These are phyloP conservation scores for Polymixis lichenea DNA, from an alignment of 2,888 invertebrate species.

Conservation along the genomic window DNA sequence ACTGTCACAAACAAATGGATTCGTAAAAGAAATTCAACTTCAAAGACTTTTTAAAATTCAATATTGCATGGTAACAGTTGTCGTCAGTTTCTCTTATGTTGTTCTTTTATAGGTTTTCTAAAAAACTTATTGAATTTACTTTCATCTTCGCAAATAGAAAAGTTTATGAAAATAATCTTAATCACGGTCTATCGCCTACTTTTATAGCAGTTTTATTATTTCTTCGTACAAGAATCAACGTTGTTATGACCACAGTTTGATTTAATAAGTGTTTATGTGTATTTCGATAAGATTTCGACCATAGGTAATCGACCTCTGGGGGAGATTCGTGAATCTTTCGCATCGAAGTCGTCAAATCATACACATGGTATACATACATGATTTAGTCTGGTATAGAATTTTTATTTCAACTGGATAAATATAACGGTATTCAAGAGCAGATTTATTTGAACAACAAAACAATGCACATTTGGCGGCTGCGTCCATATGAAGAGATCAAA, in stretches of 20 bases:
- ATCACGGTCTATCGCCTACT: slow-evolving; percentile 2
- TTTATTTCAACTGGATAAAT: slow-evolving; percentile 19
- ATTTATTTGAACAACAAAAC: slow-evolving; percentile 39
- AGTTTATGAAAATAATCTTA: slow-evolving; percentile 26
- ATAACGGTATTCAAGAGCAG: not conserved
- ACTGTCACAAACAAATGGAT: slow-evolving; percentile 37
- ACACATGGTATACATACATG: not conserved
- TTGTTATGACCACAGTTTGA: not conserved
- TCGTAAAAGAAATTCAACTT: slow-evolving; percentile 38
- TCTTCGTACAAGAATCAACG: slow-evolving; percentile 1
- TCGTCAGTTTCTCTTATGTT: not conserved
- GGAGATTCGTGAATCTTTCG: not conserved
- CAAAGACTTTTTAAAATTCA: slow-evolving; percentile 32
- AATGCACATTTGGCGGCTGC: slow-evolving; percentile 30
- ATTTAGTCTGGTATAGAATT: not conserved
- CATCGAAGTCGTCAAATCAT: not conserved
- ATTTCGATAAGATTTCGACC: not conserved
- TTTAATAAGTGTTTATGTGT: slow-evolving; percentile 1
- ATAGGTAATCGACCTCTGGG: slow-evolving; percentile 1
- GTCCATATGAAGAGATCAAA: slow-evolving; percentile 50
- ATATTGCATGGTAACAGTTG: slow-evolving; percentile 1
- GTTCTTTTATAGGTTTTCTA: slow-evolving; percentile 33
- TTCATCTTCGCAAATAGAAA: slow-evolving; percentile 43
- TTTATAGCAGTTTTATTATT: slow-evolving; percentile 26
- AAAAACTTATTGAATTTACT: slow-evolving; percentile 26